Evolutionary conservation across 2,888 invertebrate genomes (phyloP).

Genomic region (Cataglyphis altisquamis): DNA sequence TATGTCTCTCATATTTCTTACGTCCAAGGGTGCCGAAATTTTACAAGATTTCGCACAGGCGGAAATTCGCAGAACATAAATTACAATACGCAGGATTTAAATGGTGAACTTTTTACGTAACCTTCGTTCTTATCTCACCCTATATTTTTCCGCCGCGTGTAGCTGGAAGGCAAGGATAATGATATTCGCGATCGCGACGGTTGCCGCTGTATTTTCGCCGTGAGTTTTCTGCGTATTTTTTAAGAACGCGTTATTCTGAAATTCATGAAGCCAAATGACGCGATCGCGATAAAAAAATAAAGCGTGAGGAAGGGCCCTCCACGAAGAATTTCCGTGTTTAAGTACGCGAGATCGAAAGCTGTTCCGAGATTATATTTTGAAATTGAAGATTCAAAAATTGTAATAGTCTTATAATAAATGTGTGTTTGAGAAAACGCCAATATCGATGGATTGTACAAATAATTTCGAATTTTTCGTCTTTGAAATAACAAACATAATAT

Average conservation of each 20-base stretch:
- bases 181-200: constrained; percentile 29
- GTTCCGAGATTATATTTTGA: constrained; percentile 29
- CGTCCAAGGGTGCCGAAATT: not conserved
- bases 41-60: not conserved
- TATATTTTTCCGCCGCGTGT: constrained; percentile 13
- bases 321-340: constrained; percentile 7
- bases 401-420: not conserved
- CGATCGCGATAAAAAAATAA: constrained; percentile 34
- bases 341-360: constrained; percentile 28
- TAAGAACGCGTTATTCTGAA: constrained; percentile 42
- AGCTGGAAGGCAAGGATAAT: not conserved
- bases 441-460: not conserved
- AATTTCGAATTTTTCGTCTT: not conserved
- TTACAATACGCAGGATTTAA: constrained; percentile 25
- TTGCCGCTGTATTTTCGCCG: not conserved
- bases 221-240: constrained; percentile 6
- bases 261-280: constrained; percentile 47
- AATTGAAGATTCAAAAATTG: constrained; percentile 21
- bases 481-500: not conserved
- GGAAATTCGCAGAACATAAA: constrained; percentile 4
- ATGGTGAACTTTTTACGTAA: constrained; percentile 16
- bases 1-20: constrained; percentile 1
- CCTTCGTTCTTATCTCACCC: constrained; percentile 5
- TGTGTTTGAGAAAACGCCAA: not conserved
- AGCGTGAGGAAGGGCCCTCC: not conserved